phyloP scores from a whole-genome alignment of 2,888 invertebrate species.

The Cataglyphis albicans region DNA sequence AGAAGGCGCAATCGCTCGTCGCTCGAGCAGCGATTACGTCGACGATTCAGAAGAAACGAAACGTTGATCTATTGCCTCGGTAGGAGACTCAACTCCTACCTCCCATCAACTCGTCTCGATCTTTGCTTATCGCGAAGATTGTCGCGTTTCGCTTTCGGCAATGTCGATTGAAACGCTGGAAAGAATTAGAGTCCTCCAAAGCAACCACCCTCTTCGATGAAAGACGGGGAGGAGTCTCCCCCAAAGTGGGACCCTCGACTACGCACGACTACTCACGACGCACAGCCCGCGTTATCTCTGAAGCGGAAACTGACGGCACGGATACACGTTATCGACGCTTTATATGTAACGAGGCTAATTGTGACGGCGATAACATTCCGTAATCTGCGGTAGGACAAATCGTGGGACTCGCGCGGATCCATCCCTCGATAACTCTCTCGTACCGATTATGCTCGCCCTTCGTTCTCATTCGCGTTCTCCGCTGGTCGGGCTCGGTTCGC shows the following conservation, averaged over 20 bases:
- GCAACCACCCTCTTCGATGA: background rate
- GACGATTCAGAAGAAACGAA: constrained; percentile 1
- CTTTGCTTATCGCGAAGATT: background rate
- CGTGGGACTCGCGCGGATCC: constrained; percentile 49
- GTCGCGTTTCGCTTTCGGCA: constrained; percentile 2
- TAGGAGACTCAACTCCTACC: background rate
- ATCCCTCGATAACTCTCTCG: background rate
- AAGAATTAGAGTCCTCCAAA: background rate
- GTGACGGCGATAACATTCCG: constrained; percentile 69
- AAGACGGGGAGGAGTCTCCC: background rate
- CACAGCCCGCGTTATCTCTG: background rate
- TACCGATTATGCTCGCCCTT: constrained; percentile 24
- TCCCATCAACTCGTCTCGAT: background rate
- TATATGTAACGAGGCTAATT: constrained; percentile 77
- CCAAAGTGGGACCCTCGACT: background rate
- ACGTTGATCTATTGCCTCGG: background rate
- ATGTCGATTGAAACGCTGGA: background rate
- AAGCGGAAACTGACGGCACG: background rate
- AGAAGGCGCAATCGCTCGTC: background rate
- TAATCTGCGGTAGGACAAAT: constrained; percentile 49
- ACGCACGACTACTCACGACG: background rate
- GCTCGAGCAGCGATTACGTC: constrained; percentile 13
- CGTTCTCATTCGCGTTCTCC: background rate
- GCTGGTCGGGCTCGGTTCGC: background rate
- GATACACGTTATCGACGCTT: constrained; percentile 63